Base-by-base conservation (phyloP, 2,888 invertebrate species). In the Lingula anatina region DNA sequence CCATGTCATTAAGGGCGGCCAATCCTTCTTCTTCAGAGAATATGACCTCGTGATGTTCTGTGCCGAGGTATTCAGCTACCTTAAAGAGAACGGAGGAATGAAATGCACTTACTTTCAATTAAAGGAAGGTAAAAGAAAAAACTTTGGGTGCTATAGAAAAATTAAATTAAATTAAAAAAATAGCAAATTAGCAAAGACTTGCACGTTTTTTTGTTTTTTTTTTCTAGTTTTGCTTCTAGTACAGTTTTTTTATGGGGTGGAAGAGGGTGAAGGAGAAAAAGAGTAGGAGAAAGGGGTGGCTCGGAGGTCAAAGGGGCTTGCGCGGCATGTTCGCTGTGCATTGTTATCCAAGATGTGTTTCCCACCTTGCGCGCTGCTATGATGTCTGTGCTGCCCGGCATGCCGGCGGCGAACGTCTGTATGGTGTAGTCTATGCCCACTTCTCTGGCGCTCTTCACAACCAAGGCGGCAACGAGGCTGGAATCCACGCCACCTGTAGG, bases 401-500 rank as follows among this genome's bases (percentile, higher is more conserved):
- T 86, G 2, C 93, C 93, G 65, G 92, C 87, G 4, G 91, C 86
- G 71, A 92, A 93, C 35, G 90, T 89, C 80, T 86, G 78, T 44
- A 79, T 73, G 50, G 59, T 51, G 48, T 64, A 64, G 5, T 46
- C n/a, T 4, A 38, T 55, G 15, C 55, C 54, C 31, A 60, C 59
- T 42, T 55, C 55, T 27, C 51, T 51, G 60, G 71, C 59, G 36
- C 68, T 58, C 42, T 72, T 59, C 2, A 62, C 60, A 21, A 73
- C 66, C 47, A 77, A 64, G 5, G 75, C 84, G 15, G 89, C 85
- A 38, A 89, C 82, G 18, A 90, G 79, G 55, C 89, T 89, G 0
- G 89, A 89, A 77, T 90, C 90, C 41, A 90, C 78, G 9, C 90
- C 90, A 39, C 76, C 76, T 57, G 36, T 28, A 55, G 49, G n/a